Conservation (phyloP, 2,888 invertebrate genomes). For the Sarcophaga caerulescens region DNA sequence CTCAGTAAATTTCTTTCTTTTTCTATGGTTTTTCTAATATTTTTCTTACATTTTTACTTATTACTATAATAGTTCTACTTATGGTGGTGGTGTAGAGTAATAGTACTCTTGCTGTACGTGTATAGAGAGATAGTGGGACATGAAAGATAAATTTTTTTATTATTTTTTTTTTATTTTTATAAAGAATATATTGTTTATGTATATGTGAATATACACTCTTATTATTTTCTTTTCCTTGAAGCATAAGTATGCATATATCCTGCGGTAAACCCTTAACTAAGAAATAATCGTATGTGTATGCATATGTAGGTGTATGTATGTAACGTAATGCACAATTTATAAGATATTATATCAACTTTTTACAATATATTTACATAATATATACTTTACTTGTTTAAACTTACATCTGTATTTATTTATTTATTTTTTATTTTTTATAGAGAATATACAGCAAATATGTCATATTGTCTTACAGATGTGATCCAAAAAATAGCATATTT, state of each 20-base stretch:
- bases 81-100: not conserved
- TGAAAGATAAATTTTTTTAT: not conserved
- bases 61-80: not conserved
- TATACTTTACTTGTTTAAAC: not conserved
- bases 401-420: not conserved
- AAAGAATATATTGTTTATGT: too few species aligned
- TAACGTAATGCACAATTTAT: slow-evolving; percentile 24
- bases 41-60: not conserved
- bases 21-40: slow-evolving; percentile 5
- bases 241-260: slow-evolving; percentile 1
- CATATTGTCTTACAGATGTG: not conserved
- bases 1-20: slow-evolving; percentile 11
- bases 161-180: not conserved
- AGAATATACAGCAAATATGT: not conserved
- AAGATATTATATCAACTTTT: slow-evolving; percentile 4
- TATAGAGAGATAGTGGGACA: not conserved
- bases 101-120: not conserved
- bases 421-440: not conserved
- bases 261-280: slow-evolving; percentile 17
- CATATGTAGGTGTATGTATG: not conserved
- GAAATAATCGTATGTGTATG: slow-evolving; percentile 13
- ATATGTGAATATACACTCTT: too few species aligned
- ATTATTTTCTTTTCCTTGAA: too few species aligned
- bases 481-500: too few species aligned
- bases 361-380: not conserved